phyloP scores from a whole-genome alignment of 2,797 vertebrate genomes.

The Sandelia bainsii region DNA sequence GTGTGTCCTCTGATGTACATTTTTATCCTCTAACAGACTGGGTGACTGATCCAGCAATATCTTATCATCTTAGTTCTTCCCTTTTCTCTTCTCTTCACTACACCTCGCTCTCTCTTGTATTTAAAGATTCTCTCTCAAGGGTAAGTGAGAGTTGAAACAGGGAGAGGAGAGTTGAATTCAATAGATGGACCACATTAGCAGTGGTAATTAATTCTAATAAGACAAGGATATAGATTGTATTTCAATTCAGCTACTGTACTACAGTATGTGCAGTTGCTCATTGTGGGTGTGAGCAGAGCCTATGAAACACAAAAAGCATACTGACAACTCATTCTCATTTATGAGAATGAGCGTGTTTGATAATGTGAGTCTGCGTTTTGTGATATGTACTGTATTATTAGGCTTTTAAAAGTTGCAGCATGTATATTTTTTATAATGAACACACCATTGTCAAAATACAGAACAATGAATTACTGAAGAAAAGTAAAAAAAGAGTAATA shows the following conservation, averaged over 20 bases:
- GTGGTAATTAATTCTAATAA: slow-evolving; percentile 53
- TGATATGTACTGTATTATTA: background rate
- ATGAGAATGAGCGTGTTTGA: background rate
- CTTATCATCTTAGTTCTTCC: slow-evolving; percentile 35
- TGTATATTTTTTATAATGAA: background rate
- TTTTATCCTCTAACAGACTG: slow-evolving; percentile 58
- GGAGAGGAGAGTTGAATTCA: slow-evolving; percentile 19
- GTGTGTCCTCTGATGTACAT: slow-evolving; percentile 55
- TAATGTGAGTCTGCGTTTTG: background rate
- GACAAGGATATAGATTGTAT: slow-evolving; percentile 22
- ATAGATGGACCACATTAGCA: slow-evolving; percentile 38
- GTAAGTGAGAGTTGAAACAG: slow-evolving; percentile 10
- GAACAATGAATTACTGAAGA: background rate
- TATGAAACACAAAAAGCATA: slow-evolving; percentile 7
- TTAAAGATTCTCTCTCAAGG: slow-evolving; percentile 30
- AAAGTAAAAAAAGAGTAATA: background rate
- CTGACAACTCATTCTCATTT: background rate
- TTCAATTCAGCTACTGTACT: slow-evolving; percentile 21
- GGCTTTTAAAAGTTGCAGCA: background rate
- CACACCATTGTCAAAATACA: background rate
- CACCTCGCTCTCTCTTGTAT: slow-evolving; percentile 21
- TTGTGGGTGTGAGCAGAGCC: slow-evolving; percentile 14
- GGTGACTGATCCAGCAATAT: slow-evolving; percentile 59
- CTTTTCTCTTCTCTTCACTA: slow-evolving; percentile 15
- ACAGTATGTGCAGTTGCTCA: slow-evolving; percentile 1